These are phyloP conservation scores for Haplotaxodon microlepis DNA, from an alignment of 2,113 vertebrate species.

Conservation along the genomic window DNA sequence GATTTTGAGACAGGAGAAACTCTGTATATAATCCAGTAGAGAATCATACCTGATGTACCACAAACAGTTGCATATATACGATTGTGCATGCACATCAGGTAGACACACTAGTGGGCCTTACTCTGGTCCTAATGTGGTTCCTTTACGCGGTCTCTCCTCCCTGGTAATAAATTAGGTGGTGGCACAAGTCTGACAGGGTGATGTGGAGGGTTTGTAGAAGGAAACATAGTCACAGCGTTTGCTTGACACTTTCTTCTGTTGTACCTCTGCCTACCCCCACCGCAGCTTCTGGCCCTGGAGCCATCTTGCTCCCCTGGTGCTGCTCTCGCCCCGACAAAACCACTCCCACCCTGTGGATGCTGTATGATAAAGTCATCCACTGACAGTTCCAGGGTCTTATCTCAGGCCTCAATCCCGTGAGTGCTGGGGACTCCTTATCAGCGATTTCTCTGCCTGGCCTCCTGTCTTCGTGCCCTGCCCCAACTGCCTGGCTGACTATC, in stretches of 20 bases:
- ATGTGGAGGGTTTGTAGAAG: background rate
- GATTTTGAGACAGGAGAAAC: background rate
- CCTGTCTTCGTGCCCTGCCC: conserved; percentile 35
- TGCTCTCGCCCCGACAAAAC: background rate
- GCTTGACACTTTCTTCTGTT: background rate
- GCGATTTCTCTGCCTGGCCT: conserved; percentile 37
- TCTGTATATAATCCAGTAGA: background rate
- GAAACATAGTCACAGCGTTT: background rate
- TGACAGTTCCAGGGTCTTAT: conserved; percentile 60
- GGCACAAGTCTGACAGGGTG: conserved; percentile 26
- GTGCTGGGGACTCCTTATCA: conserved; percentile 68
- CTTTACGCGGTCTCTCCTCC: background rate
- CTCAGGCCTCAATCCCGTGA: conserved; percentile 51
- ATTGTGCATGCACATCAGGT: background rate
- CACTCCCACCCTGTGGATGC: background rate
- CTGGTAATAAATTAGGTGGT: conserved; percentile 38
- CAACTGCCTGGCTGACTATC: conserved; percentile 27
- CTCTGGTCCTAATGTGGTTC: background rate
- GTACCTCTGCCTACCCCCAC: background rate
- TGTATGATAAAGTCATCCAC: conserved; percentile 67
- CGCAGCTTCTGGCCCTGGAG: background rate
- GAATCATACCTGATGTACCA: background rate
- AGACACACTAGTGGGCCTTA: background rate
- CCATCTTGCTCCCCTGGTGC: background rate
- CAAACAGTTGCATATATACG: background rate